Evolutionary conservation across 2,113 vertebrate species (phyloP).

Genomic region (Platysternon megacephalum): DNA sequence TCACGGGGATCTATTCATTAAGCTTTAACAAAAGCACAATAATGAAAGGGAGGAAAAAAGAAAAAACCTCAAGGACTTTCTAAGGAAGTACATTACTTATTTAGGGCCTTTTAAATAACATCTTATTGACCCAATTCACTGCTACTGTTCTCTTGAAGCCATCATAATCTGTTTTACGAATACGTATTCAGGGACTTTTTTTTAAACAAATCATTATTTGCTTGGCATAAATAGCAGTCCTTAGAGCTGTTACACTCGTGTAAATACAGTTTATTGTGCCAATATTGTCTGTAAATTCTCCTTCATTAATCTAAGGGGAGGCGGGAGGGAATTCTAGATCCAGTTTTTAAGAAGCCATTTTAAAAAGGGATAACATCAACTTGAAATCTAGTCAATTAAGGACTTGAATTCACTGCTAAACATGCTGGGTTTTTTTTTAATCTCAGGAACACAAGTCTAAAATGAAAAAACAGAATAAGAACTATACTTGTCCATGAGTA

Average conservation of each 20-base stretch:
- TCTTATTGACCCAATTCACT: not conserved
- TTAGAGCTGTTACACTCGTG: not conserved
- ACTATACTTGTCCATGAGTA: not conserved
- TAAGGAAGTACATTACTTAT: not conserved
- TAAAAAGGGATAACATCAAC: constrained; percentile 1
- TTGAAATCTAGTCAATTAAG: not conserved
- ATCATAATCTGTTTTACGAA: not conserved
- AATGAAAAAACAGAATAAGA: not conserved
- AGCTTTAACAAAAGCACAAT: not conserved
- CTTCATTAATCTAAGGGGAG: not conserved
- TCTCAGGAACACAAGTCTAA: not conserved
- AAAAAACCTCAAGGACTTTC: not conserved
- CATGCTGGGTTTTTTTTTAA: not conserved
- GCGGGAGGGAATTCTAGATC: not conserved
- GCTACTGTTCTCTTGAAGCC: not conserved
- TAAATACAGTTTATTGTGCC: constrained; percentile 10
- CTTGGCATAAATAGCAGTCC: not conserved
- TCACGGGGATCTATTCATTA: not conserved
- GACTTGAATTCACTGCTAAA: not conserved
- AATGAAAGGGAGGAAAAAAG: not conserved
- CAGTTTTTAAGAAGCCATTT: constrained; percentile 31
- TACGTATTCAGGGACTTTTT: not conserved
- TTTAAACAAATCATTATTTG: not conserved
- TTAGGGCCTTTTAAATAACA: not conserved
- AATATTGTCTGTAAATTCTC: constrained; percentile 1